Percentiles rank a stretch among this genome's conserved stretches.
These are phyloP conservation scores for Actenoides lindsayi DNA, from an alignment of 2,113 vertebrate genomes.

Conservation along the genomic window DNA sequence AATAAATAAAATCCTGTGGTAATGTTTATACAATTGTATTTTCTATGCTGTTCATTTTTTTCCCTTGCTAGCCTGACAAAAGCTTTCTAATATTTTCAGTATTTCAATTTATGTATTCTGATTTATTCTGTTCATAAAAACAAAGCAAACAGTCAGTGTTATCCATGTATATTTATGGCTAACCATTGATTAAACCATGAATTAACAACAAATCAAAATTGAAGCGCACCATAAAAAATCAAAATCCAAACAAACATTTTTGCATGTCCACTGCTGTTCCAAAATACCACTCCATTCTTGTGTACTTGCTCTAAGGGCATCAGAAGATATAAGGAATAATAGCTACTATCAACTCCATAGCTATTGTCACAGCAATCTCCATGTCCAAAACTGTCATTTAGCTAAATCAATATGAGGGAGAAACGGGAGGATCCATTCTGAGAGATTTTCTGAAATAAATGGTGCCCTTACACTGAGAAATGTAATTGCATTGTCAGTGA, in stretches of 20 bases:
- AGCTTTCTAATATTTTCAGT: neutral
- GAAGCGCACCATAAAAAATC: neutral
- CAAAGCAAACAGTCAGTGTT: neutral
- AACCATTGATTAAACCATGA: fast-evolving
- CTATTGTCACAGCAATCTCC: neutral
- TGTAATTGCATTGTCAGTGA: neutral
- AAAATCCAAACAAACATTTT: neutral
- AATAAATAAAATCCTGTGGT: neutral
- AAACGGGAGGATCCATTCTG: neutral
- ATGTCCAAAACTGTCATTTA: neutral
- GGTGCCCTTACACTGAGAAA: neutral
- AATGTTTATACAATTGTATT: neutral
- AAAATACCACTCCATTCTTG: neutral
- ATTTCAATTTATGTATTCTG: neutral
- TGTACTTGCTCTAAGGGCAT: neutral
- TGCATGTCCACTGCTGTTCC: neutral
- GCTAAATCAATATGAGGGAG: neutral
- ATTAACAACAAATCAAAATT: neutral
- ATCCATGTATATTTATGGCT: neutral
- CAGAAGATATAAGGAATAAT: neutral
- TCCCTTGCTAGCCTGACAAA: neutral
- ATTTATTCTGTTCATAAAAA: neutral
- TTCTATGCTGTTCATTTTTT: neutral
- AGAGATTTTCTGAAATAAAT: neutral
- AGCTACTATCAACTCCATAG: neutral